Conservation (phyloP, 2,113 vertebrate species). For the Electrona antarctica region DNA sequence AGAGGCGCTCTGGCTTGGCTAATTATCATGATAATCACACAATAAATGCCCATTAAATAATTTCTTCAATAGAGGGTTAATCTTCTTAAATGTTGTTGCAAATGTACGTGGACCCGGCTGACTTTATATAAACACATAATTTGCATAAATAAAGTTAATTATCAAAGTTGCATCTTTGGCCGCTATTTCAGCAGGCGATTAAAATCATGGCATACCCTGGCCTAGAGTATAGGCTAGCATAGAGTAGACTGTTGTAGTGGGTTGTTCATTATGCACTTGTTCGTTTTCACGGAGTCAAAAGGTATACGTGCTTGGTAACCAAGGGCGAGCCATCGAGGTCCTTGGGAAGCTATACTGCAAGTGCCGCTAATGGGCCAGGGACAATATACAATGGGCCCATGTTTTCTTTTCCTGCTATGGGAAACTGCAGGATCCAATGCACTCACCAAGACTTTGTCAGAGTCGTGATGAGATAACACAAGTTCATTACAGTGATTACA, state of each 20-base stretch:
- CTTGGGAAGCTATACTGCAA: conserved; percentile 59
- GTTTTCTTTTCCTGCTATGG: conserved; percentile 60
- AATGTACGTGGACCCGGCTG: conserved; percentile 37
- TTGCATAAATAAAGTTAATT: conserved; percentile 58
- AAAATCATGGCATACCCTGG: conserved; percentile 17
- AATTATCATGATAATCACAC: conserved; percentile 74
- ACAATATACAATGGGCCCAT: conserved; percentile 56
- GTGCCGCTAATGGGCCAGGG: conserved; percentile 55
- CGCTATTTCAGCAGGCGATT: conserved; percentile 29
- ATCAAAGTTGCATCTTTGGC: conserved; percentile 45
- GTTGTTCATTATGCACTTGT: conserved; percentile 17
- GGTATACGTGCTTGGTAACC: conserved; percentile 65
- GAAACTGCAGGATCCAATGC: conserved; percentile 70
- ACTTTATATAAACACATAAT: conserved; percentile 44
- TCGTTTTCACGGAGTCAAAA: background rate
- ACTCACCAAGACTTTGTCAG: conserved; percentile 74
- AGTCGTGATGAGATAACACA: conserved; percentile 79
- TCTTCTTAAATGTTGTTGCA: conserved; percentile 52
- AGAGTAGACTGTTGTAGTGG: background rate
- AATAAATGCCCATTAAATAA: conserved; percentile 58
- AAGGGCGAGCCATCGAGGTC: conserved; percentile 57
- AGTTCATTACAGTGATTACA: conserved; percentile 83
- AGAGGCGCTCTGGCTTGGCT: conserved; percentile 36
- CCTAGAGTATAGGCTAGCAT: background rate
- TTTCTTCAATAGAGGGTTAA: conserved; percentile 49